Conservation (phyloP, 2,113 vertebrate species). For the Festucalex cinctus region DNA sequence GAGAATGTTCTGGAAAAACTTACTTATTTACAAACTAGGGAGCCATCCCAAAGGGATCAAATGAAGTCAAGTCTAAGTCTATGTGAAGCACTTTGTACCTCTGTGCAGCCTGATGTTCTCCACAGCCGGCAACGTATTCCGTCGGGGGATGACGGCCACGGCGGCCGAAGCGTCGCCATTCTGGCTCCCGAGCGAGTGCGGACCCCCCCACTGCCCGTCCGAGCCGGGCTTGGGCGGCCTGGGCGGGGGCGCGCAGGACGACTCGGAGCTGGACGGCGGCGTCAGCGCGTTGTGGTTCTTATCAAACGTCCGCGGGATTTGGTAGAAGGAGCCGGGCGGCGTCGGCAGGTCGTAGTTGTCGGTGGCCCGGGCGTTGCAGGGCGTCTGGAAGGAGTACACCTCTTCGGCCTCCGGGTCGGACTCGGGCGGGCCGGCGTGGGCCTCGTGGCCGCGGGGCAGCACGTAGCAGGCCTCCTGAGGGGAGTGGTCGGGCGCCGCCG, state of each 20-base stretch:
- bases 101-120: conserved; percentile 92
- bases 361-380: conserved; percentile 80
- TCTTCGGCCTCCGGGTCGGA: conserved; percentile 84
- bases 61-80: no score
- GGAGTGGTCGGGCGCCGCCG: conserved; percentile 32
- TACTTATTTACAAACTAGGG: no score
- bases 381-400: conserved; percentile 91
- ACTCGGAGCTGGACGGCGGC: conserved; percentile 74
- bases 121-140: conserved; percentile 92
- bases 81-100: conserved; percentile 68
- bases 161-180: conserved; percentile 70
- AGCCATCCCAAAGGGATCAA: no score
- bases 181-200: conserved; percentile 75
- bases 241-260: conserved; percentile 78
- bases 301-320: conserved; percentile 92
- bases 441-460: conserved; percentile 81
- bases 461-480: conserved; percentile 81
- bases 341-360: conserved; percentile 88
- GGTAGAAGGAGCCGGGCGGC: conserved; percentile 86
- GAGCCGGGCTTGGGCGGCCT: conserved; percentile 85
- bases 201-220: conserved; percentile 85
- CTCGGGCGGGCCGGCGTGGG: conserved; percentile 64
- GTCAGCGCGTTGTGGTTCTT: conserved; percentile 93
- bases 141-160: conserved; percentile 85
- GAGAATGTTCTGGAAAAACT: no score